Base-by-base conservation (phyloP, 2,113 vertebrate genomes). In the Mionectes macconnelli region DNA sequence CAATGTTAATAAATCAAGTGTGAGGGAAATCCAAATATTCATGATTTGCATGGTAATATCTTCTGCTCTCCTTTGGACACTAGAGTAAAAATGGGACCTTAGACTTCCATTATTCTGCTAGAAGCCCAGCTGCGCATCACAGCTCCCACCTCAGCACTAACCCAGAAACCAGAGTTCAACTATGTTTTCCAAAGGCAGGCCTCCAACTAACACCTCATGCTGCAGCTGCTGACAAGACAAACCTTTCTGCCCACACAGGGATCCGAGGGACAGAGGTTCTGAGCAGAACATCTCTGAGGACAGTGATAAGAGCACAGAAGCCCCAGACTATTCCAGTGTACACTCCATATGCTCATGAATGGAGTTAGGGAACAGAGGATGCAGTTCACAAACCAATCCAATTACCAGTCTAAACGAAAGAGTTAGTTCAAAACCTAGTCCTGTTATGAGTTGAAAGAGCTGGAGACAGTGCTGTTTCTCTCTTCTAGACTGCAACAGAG, bases 171-270 rank as follows among this genome's bases (percentile, higher is more conserved):
- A 30, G 14, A 57, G 22, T 30, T 81, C 50, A 62, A 3, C 13
- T 52, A 70, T 31, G 55, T 20, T 78, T 87, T 75, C 56, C 49
- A 42, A 18, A 78, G 25, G n/a, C 49, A 72, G 22, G 24, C 55
- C 50, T 73, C 60, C 76, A 89, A 6, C 14, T 55, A 45, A 49
- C 31, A 49, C 22, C 6, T 69, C 2, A 2, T 45, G 35, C 31
- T 67, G 50, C 8, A 60, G 63, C 56, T 75, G 21, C 22, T 55
- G 44, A 62, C 30, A 44, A 52, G 18, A 39, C 10, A 77, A 87
- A 69, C 14, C 5, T 53, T 87, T n/a, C 17, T 49, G 9, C 24
- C 22, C 0, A 0, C 28, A 45, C 31, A n/a, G 77, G n/a, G 6
- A 40, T 81, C 37, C 31, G n/a, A 62, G 37, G 45, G 17, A 57